Base-by-base conservation (phyloP, 1,140 invertebrate genomes). In the Ditylenchus dipsaci region DNA sequence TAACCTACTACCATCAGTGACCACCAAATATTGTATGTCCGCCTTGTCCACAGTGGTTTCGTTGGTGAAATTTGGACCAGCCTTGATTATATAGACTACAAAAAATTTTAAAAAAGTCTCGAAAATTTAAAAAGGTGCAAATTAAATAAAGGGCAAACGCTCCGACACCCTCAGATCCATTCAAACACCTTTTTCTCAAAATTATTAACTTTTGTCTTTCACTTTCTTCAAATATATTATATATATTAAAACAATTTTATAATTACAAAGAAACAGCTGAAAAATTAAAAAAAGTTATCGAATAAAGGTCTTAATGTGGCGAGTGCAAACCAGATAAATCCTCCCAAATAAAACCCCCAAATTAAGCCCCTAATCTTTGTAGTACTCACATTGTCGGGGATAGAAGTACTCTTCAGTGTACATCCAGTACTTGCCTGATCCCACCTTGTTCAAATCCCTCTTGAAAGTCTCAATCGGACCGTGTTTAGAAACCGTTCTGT, bases 361-460 rank as follows among this genome's bases (percentile, higher is more conserved):
- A n/a, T n/a, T n/a, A n/a, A n/a, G n/a, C n/a, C n/a, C n/a, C n/a
- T 13, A 59, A 26, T 59, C 57, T 30, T 11, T 23, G 15, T 58
- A 56, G 57, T 11, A 57, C 72, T 66, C 65, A 82, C 80, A 82
- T 78, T 82, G 80, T 71, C 78, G 73, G 11, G 80, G 80, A 65
- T 82, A 82, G 71, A 82, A 82, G 63, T 82, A 82, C 60, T 82
- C 80, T 68, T 82, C 80, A 30, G 80, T 82, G 64, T 82, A 82
- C 80, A 82, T 82, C 80, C 81, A 82, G 62, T 82, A 82, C 62
- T 83, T 75, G 60, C 80, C 80, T 30, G 77, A 71, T 38, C 81
- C 80, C 30, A 83, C 79, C 65, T 82, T 83, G 70, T 82, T 83
- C 70, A 82, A 62, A 61, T 82, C 80, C 21, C 80, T 58, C 65